Base-by-base conservation (phyloP, 2,797 vertebrate genomes). In the Poeciliopsis presidionis region DNA sequence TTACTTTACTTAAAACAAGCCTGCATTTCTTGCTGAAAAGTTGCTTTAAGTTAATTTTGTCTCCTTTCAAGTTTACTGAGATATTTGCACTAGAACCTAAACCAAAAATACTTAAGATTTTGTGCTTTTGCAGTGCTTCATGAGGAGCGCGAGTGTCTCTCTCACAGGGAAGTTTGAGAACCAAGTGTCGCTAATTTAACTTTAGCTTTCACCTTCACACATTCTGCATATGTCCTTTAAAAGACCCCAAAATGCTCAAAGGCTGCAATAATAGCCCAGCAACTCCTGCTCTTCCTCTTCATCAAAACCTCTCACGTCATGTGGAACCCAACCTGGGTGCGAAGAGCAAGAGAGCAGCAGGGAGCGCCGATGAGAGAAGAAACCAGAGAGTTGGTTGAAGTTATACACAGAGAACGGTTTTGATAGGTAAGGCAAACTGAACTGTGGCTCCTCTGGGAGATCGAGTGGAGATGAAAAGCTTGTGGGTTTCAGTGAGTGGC, bases 351-450 rank as follows among this genome's bases (percentile, higher is more conserved):
- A 59, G 78, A 86, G 74, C 77, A 81, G 84, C 61, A 4, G 87
- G 87, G 61, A 76, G 78, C 47, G 77, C 33, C 78, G n/a, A 20
- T 3, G 75, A 83, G 81, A 84, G 49, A 70, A 70, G 73, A 75
- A 86, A 79, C 53, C 49, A 69, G 78, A 82, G 72, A 71, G 79
- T 65, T 61, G 72, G 82, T 14, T 74, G 77, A 88, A 81, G 85
- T 86, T 88, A 85, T 86, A 89, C 81, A 86, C 77, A 85, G 75
- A 80, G 78, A 82, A 41, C 69, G 69, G 43, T 78, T 88, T 82
- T 90, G 87, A 91, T 88, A 87, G 77, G 84, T 87, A 89, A 87
- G 77, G 79, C 83, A 90, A 90, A 88, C 81, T 81, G 85, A 91
- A 92, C 79, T 83, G 83, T 81, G 70, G 4, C 77, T 92, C 89